Evolutionary conservation across 2,113 vertebrate genomes (phyloP).

Genomic region (Chaenocephalus aceratus): DNA sequence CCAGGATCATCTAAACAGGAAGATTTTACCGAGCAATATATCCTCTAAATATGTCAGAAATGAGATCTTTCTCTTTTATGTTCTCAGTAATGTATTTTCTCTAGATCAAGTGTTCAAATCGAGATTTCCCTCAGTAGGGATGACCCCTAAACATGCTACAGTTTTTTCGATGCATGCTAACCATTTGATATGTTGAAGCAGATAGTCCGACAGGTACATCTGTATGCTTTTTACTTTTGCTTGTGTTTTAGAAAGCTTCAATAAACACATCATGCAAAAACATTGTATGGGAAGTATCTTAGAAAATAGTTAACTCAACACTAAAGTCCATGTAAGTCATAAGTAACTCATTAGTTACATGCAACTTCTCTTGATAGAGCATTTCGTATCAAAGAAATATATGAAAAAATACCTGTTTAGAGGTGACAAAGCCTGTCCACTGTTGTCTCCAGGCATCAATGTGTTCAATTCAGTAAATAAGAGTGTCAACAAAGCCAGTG

Average conservation of each 20-base stretch:
- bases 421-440: slow-evolving; percentile 18
- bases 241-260: slow-evolving; percentile 1
- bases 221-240: background rate
- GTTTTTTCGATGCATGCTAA: background rate
- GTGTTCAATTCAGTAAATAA: slow-evolving; percentile 48
- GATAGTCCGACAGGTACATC: background rate
- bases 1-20: background rate
- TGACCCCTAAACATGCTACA: too few relatives aligned
- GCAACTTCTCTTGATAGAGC: background rate
- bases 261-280: background rate
- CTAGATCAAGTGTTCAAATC: too few relatives aligned
- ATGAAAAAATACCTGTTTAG: slow-evolving; percentile 1
- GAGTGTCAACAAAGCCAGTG: slow-evolving; percentile 44
- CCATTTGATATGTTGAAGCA: background rate
- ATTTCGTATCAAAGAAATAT: background rate
- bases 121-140: too few relatives aligned
- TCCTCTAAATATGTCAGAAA: too few relatives aligned
- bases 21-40: background rate
- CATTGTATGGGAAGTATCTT: background rate
- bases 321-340: background rate
- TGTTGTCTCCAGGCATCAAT: slow-evolving; percentile 15
- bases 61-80: too few relatives aligned
- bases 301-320: background rate
- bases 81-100: too few relatives aligned
- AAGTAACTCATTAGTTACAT: background rate